Base-by-base conservation (phyloP, 2,113 vertebrate genomes). In the Vicugna pacos region DNA sequence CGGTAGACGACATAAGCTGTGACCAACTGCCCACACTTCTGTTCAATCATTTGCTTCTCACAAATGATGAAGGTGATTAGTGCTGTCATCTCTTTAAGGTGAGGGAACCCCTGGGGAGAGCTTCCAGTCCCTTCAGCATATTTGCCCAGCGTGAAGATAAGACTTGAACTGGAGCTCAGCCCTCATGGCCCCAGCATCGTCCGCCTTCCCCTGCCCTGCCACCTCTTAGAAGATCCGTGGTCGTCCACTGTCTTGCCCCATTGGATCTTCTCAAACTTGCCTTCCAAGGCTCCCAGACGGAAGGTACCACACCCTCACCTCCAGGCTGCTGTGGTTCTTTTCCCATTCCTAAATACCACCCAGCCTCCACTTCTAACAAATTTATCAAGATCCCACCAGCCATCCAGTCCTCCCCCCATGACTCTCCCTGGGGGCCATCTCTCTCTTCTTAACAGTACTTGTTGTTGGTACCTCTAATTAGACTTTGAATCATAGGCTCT, bases 111-210 rank as follows among this genome's bases (percentile, higher is more conserved):
- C 4, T 6, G 19, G 65, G 20, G 48, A 42, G 65, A 10, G 8
- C 48, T 20, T 38, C 2, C 4, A 28, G 24, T 30, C 22, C 6
- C 50, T 54, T 54, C 28, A n/a, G 56, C 32, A 1, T 11, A 3
- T 38, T 24, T 52, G 62, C 15, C 24, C 28, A 48, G 32, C 6
- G 2, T 38, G 32, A 85, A 72, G 65, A 17, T 9, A 10, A 20
- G 15, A 26, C 30, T 32, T 35, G 54, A 16, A 0, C 32, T 6
- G 62, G 38, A 14, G 15, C 7, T 26, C 16, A 0, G 87, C 13
- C 14, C 17, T 0, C 3, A 0, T 38, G 73, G 28, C 60, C 64
- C 19, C 60, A 46, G 0, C 7, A 1, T 26, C 9, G 14, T 35
- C 67, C 1, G 0, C 13, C 48, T 46, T 38, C 58, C 26, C 35